Evolutionary conservation across 2,797 vertebrate species (phyloP).

Genomic region (Discoglossus pictus): DNA sequence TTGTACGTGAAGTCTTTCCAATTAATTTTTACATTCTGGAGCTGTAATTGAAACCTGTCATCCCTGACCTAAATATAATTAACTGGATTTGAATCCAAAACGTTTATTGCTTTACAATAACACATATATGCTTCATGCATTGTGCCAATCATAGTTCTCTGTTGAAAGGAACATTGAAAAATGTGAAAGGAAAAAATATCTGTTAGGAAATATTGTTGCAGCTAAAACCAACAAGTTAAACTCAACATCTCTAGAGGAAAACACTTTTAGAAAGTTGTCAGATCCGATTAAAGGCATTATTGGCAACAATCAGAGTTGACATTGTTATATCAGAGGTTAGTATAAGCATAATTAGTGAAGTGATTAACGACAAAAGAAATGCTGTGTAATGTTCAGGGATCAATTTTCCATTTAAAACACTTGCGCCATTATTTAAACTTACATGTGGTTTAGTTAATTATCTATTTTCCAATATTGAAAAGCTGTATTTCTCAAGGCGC

Average conservation of each 20-base stretch:
- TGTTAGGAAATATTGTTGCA: slow-evolving; percentile 45
- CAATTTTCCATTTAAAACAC: slow-evolving; percentile 59
- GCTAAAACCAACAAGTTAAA: slow-evolving; percentile 59
- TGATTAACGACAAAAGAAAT: slow-evolving; percentile 59
- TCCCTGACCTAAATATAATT: slow-evolving; percentile 54
- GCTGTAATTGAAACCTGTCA: slow-evolving; percentile 54
- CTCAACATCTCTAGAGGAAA: slow-evolving; percentile 58
- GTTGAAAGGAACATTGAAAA: slow-evolving; percentile 22
- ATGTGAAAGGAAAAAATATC: slow-evolving; percentile 48
- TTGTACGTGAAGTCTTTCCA: slow-evolving; percentile 53
- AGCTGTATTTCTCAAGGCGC: slow-evolving; percentile 54
- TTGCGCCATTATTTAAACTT: slow-evolving; percentile 61
- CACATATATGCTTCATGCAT: slow-evolving; percentile 31
- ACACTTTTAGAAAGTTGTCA: slow-evolving; percentile 64
- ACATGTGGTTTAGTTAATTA: slow-evolving; percentile 58
- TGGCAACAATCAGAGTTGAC: slow-evolving; percentile 69
- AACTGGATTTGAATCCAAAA: slow-evolving; percentile 44
- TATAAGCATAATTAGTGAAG: slow-evolving; percentile 63
- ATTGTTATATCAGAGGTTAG: slow-evolving; percentile 65
- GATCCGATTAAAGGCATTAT: slow-evolving; percentile 62
- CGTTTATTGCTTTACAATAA: slow-evolving; percentile 42
- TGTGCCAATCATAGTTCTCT: slow-evolving; percentile 25
- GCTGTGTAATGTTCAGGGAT: slow-evolving; percentile 60
- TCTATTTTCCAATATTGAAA: slow-evolving; percentile 56
- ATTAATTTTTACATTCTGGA: slow-evolving; percentile 52